Percentiles rank a stretch among this genome's conserved stretches.
These are phyloP conservation scores for Xestia sexstrigata DNA, from an alignment of 2,888 invertebrate species.

Conservation along the genomic window DNA sequence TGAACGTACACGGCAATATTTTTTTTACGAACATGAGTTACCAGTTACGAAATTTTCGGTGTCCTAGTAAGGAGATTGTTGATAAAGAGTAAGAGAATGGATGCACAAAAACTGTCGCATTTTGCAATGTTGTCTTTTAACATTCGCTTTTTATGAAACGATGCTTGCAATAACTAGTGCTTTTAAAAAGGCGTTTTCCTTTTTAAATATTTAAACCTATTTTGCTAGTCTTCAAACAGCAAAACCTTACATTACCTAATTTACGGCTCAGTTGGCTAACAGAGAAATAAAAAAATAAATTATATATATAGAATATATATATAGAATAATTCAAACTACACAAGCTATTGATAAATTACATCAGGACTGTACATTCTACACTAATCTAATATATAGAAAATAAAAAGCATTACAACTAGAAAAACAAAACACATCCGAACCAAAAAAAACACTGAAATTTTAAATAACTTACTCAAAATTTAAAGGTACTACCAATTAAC, in stretches of 20 bases:
- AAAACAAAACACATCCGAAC: not conserved
- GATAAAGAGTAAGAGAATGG: not conserved
- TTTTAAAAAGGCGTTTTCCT: not conserved
- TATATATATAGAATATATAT: not conserved
- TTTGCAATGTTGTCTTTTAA: conserved; percentile 11
- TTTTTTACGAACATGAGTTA: conserved; percentile 54
- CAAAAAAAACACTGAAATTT: not conserved
- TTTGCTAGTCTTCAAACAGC: not conserved
- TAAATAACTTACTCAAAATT: not conserved
- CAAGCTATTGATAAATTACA: not conserved
- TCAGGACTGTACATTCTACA: not conserved
- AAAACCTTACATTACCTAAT: not conserved
- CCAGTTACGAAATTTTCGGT: conserved; percentile 48
- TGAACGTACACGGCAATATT: conserved; percentile 43
- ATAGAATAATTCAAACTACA: not conserved
- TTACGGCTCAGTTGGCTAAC: not conserved
- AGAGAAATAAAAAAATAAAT: not conserved
- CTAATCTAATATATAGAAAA: too few species aligned
- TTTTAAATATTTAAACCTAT: not conserved
- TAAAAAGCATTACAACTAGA: not conserved
- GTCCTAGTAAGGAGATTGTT: conserved; percentile 1
- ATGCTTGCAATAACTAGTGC: not conserved
- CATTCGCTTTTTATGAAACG: conserved; percentile 49
- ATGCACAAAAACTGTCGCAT: not conserved
- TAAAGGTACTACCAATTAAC: not conserved